Conservation (phyloP, 2,113 vertebrate genomes). For the Cercopithecus mona region DNA sequence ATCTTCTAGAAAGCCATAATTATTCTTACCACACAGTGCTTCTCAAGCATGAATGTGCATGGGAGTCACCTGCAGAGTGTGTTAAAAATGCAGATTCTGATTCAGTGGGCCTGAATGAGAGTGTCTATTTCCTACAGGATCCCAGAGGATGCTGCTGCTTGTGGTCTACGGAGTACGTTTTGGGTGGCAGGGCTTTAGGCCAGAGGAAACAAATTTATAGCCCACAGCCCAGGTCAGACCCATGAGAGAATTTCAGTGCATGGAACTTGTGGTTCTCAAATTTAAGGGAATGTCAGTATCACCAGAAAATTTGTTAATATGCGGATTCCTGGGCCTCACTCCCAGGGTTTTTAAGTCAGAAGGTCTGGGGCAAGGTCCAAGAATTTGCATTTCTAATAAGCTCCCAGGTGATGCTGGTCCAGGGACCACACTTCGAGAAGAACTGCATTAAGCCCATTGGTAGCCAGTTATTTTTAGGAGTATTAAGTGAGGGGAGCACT, state of each 20-base stretch:
- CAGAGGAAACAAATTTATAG: background rate
- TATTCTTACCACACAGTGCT: background rate
- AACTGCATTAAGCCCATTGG: background rate
- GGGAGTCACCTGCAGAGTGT: background rate
- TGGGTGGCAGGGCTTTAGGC: background rate
- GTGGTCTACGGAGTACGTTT: background rate
- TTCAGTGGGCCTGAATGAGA: background rate
- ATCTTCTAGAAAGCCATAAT: background rate
- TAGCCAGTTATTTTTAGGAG: background rate
- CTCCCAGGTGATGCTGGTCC: background rate
- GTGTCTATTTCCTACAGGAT: background rate
- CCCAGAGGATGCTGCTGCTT: background rate
- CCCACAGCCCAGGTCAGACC: background rate
- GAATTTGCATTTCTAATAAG: background rate
- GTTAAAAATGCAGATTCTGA: background rate
- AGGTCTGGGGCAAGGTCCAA: background rate
- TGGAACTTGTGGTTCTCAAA: background rate
- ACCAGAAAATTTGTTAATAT: background rate
- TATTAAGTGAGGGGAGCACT: background rate
- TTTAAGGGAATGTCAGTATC: background rate
- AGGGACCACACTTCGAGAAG: background rate
- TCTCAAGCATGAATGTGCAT: rapidly evolving
- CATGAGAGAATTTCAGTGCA: background rate
- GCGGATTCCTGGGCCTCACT: background rate
- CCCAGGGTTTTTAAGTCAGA: background rate